Base-by-base conservation (phyloP, 2,113 vertebrate species). In the Arenaria interpres region DNA sequence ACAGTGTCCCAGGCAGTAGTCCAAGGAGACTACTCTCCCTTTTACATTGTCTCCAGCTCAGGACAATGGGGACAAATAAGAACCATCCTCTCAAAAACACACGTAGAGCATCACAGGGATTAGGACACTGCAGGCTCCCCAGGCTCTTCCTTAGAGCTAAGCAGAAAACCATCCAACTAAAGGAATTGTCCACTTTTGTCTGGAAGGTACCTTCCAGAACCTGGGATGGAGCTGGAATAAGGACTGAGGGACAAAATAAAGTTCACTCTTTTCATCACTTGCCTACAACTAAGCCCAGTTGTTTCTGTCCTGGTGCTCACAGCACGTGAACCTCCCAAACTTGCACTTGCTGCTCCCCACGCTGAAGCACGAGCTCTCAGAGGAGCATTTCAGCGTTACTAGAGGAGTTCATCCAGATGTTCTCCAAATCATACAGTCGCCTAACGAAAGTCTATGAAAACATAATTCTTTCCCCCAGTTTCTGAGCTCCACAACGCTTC, bases 311-410 rank as follows among this genome's bases (percentile, higher is more conserved):
- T 20, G 23, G 32, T 12, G 32, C 15, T 91, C 33, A 41, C 30
- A 35, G n/a, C 66, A 67, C 0, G 4, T 7, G 19, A 94, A 68
- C 5, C 4, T 15, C 37, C 8, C 10, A 30, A 39, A 71, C 14
- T 4, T 41, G 37, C 18, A 37, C 13, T 76, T 0, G 0, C 57
- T 62, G 13, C 54, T 80, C 53, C 41, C 45, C 21, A 45, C 0
- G 4, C 75, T 57, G 25, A 76, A 54, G 41, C 33, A 84, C 6
- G 60, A 63, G 37, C 27, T 59, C 41, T 32, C 59, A 59, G 39
- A 9, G 59, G 20, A 77, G 43, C 33, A 50, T 25, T 86, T 56
- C 48, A 71, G 54, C 9, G 5, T 37, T 73, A 66, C 41, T 19
- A 32, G 46, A 77, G 24, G 8, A 77, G 64, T 83, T 54, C 8